phyloP scores from a whole-genome alignment of 23 tunicate species.

The Diplosoma virens region DNA sequence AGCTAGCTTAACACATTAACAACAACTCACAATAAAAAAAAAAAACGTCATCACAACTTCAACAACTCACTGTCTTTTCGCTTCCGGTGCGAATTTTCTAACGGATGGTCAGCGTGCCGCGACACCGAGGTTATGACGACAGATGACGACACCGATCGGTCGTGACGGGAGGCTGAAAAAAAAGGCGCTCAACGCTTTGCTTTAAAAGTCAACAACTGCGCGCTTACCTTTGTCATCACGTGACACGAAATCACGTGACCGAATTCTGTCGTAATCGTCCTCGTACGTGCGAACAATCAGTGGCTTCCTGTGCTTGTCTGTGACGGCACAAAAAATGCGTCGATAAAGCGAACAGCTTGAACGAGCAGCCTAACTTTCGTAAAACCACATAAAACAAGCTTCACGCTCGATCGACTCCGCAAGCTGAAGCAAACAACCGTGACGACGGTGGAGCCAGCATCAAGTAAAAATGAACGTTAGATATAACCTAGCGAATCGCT shows the following conservation, averaged over 20 bases:
- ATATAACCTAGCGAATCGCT: too few species aligned
- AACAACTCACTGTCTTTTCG: slow-evolving; percentile 7
- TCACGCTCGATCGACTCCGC: too few species aligned
- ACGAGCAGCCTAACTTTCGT: too few species aligned
- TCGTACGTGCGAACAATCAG: neutral
- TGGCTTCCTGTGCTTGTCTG: too few species aligned
- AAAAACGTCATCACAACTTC: too few species aligned
- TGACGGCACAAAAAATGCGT: neutral
- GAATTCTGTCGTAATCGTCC: slow-evolving; percentile 5
- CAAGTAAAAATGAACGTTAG: too few species aligned
- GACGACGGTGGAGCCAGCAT: too few species aligned
- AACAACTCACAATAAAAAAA: too few species aligned
- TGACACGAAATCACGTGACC: neutral
- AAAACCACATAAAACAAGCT: too few species aligned
- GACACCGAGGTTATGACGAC: neutral
- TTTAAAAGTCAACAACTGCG: neutral
- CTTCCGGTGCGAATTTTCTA: slow-evolving; percentile 1
- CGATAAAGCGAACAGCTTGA: too few species aligned
- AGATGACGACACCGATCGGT: slow-evolving; percentile 23
- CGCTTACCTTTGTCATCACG: neutral
- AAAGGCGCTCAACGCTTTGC: neutral
- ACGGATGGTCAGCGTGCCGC: neutral
- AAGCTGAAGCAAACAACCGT: too few species aligned
- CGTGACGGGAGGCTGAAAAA: neutral
- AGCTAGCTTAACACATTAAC: too few species aligned